These are phyloP conservation scores for Machaerirhynchus nigripectus DNA, from an alignment of 2,113 vertebrate species.

Conservation along the genomic window DNA sequence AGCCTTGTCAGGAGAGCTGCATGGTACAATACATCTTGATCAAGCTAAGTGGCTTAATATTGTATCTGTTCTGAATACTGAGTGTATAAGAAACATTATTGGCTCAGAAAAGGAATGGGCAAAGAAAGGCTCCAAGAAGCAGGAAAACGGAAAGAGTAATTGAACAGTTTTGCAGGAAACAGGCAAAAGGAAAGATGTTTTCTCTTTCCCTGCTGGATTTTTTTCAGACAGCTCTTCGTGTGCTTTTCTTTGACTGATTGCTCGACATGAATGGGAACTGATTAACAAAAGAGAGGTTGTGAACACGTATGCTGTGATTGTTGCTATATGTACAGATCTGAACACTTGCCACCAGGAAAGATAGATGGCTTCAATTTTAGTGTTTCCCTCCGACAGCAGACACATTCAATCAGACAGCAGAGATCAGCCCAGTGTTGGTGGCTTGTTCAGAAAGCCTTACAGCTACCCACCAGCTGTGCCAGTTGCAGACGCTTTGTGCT, in stretches of 20 bases:
- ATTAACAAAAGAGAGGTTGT: slow-evolving; percentile 7
- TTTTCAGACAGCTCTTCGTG: not conserved
- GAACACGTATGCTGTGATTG: accelerated
- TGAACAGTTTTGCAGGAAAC: not conserved
- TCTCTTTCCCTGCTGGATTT: not conserved
- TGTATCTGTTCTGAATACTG: slow-evolving; percentile 34
- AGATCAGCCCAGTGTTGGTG: not conserved
- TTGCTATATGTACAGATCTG: not conserved
- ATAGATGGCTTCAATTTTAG: not conserved
- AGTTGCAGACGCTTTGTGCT: not conserved
- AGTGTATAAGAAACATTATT: not conserved
- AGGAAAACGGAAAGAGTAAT: not conserved
- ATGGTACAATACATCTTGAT: slow-evolving; percentile 41
- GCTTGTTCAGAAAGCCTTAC: not conserved
- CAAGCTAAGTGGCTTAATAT: slow-evolving; percentile 35
- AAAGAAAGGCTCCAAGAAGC: not conserved
- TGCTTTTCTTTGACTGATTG: slow-evolving; percentile 16
- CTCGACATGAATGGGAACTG: not conserved
- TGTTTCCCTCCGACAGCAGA: not conserved
- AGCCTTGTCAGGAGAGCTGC: slow-evolving; percentile 37
- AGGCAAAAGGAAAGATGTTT: not conserved
- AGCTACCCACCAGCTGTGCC: not conserved
- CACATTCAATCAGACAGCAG: not conserved
- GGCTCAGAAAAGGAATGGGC: not conserved
- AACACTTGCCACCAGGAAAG: not conserved